These are phyloP conservation scores for Frieseomelitta varia DNA, from an alignment of 1,140 invertebrate genomes.

Conservation along the genomic window DNA sequence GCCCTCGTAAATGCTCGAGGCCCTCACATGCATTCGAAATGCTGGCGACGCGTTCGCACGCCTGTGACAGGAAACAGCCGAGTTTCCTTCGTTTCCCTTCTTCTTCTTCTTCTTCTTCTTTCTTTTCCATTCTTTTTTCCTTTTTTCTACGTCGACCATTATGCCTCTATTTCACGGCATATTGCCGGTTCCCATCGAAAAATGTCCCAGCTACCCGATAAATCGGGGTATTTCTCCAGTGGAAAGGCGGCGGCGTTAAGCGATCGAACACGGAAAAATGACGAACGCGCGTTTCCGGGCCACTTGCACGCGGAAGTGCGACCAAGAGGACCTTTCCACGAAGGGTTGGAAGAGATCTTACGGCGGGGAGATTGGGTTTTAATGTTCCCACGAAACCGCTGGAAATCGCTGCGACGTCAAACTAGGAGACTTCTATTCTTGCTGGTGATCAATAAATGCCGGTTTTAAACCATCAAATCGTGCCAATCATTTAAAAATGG, in stretches of 20 bases:
- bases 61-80: background rate
- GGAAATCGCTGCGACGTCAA: background rate
- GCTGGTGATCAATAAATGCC: too few relatives aligned
- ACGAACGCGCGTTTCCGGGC: conserved; percentile 9
- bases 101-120: too few relatives aligned
- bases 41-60: background rate
- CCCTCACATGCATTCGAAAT: background rate
- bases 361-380: background rate
- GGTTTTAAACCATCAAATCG: background rate
- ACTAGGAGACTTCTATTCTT: background rate
- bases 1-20: background rate
- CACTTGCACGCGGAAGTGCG: conserved; percentile 14
- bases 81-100: background rate
- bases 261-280: conserved; percentile 16
- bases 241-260: background rate
- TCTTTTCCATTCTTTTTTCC: too few relatives aligned
- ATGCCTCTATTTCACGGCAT: background rate
- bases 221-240: background rate
- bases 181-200: background rate
- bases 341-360: background rate
- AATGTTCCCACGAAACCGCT: background rate
- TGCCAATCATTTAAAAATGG: background rate
- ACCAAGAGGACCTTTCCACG: background rate
- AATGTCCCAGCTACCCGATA: background rate
- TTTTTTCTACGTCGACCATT: conserved; percentile 2